Evolutionary conservation across 2,797 vertebrate species (phyloP).

Genomic region (Lacerta bilineata): DNA sequence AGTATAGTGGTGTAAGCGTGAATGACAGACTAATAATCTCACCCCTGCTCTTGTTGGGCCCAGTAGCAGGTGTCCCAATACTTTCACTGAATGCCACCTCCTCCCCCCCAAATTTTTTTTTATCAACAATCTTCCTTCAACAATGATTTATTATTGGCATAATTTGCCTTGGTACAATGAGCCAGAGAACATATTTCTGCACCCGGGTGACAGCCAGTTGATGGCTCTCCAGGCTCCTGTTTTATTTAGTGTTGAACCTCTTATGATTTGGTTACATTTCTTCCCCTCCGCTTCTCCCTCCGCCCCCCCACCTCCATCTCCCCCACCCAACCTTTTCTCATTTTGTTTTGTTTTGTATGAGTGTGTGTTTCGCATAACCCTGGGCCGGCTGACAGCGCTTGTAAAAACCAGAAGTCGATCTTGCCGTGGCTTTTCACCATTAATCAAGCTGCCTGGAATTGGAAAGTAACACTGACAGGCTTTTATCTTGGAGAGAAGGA

Average conservation of each 20-base stretch:
- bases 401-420: slow-evolving; percentile 81
- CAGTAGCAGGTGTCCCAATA: slow-evolving; percentile 75
- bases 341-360: slow-evolving; percentile 77
- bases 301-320: slow-evolving; percentile 50
- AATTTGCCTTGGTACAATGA: slow-evolving; percentile 78
- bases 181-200: slow-evolving; percentile 66
- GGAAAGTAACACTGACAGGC: slow-evolving; percentile 82
- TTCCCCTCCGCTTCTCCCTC: slow-evolving; percentile 46
- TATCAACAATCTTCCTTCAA: slow-evolving; percentile 81
- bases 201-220: slow-evolving; percentile 73
- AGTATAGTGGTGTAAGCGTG: slow-evolving; percentile 63
- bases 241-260: slow-evolving; percentile 77
- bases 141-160: slow-evolving; percentile 83
- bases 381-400: slow-evolving; percentile 76
- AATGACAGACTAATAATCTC: slow-evolving; percentile 82
- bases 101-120: slow-evolving; percentile 28
- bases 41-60: slow-evolving; percentile 57
- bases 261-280: slow-evolving; percentile 76
- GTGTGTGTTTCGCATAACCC: slow-evolving; percentile 77
- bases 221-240: slow-evolving; percentile 75
- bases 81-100: slow-evolving; percentile 71
- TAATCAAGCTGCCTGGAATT: slow-evolving; percentile 84
- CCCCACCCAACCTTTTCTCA: slow-evolving; percentile 75
- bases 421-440: slow-evolving; percentile 82
- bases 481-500: slow-evolving; percentile 81